phyloP scores from a whole-genome alignment of 1,140 invertebrate genomes.

The Chlorops oryzae region DNA sequence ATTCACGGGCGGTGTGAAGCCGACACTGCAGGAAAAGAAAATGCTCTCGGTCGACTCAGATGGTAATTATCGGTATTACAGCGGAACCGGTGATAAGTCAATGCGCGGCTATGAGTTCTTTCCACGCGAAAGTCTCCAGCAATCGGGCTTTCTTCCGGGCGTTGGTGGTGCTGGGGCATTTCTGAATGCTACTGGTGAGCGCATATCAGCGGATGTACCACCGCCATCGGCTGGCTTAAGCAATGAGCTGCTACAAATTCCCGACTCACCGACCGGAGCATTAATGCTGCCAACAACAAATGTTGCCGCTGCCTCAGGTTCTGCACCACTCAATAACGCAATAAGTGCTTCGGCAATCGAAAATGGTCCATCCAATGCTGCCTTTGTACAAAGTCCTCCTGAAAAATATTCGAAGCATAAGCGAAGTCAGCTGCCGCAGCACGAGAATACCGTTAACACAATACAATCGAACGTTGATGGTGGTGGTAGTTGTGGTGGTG shows the following conservation, averaged over 20 bases:
- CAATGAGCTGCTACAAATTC: constrained; percentile 48
- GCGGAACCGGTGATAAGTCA: constrained; percentile 67
- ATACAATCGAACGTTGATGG: too few species aligned
- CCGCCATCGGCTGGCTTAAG: constrained; percentile 43
- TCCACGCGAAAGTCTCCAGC: constrained; percentile 62
- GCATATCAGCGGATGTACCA: constrained; percentile 48
- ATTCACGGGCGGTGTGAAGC: constrained; percentile 82
- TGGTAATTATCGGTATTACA: constrained; percentile 80
- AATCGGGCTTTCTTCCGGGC: constrained; percentile 32
- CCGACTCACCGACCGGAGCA: constrained; percentile 41
- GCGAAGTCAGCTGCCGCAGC: background rate
- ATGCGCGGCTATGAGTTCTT: constrained; percentile 72
- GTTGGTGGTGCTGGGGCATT: constrained; percentile 50
- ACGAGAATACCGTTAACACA: too few species aligned
- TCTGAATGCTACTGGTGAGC: constrained; percentile 52
- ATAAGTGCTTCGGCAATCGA: constrained; percentile 21
- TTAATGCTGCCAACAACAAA: constrained; percentile 22
- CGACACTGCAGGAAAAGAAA: constrained; percentile 82
- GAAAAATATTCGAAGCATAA: constrained; percentile 4
- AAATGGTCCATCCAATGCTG: constrained; percentile 25
- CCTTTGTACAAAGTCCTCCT: constrained; percentile 24
- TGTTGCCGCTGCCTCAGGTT: background rate
- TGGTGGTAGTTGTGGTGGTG: too few species aligned
- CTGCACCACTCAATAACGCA: background rate
- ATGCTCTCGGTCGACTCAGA: constrained; percentile 81